These are phyloP conservation scores for Cephalopterus ornatus DNA, from an alignment of 2,113 vertebrate species.

Conservation along the genomic window DNA sequence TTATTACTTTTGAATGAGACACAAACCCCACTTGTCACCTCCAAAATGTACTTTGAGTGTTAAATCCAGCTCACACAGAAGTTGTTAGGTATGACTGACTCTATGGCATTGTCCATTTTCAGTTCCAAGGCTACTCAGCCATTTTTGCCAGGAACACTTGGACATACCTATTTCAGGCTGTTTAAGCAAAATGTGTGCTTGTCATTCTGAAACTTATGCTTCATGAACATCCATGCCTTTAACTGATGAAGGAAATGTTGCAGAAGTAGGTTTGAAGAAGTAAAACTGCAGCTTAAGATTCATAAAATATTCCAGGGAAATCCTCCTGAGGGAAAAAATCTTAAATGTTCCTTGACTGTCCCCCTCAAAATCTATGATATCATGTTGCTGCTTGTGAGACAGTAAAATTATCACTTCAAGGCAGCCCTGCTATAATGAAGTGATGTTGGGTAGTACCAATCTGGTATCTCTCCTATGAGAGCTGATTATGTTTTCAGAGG, in stretches of 20 bases:
- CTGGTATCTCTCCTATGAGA: background rate
- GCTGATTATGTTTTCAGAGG: background rate
- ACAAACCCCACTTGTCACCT: background rate
- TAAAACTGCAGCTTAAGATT: background rate
- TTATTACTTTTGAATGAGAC: background rate
- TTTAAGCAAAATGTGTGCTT: background rate
- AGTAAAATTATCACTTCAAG: background rate
- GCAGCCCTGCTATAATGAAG: background rate
- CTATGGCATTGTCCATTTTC: background rate
- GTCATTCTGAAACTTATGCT: background rate
- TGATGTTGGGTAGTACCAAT: background rate
- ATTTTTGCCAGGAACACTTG: background rate
- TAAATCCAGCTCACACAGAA: background rate
- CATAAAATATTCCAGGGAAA: background rate
- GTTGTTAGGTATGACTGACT: background rate
- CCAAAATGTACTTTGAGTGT: background rate
- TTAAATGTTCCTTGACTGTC: background rate
- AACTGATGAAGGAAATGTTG: background rate
- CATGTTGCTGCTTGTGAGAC: background rate
- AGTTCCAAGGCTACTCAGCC: background rate
- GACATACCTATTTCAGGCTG: background rate
- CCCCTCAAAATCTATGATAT: background rate
- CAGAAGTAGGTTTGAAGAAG: background rate
- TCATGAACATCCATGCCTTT: background rate
- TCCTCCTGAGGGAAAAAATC: background rate